Base-by-base conservation (phyloP, 2,113 vertebrate species). In the Crotalus tigris region DNA sequence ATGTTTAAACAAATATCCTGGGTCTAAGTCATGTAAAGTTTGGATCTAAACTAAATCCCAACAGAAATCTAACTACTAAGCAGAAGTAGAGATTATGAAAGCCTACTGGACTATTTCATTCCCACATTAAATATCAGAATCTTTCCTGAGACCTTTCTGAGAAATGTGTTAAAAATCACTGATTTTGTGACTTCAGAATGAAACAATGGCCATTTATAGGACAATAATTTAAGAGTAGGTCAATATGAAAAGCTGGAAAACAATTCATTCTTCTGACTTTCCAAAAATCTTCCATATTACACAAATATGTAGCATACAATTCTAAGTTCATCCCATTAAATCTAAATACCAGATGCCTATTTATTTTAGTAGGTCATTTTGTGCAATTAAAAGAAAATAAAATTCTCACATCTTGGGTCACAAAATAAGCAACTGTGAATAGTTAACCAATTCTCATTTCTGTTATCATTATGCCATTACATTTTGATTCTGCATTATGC, bases 401-500 rank as follows among this genome's bases (percentile, higher is more conserved):
- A 61, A 1, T 92, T 88, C 49, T 0, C 89, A 92, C 26, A 91
- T 85, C 86, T 15, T 5, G 55, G 94, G 85, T 44, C 6, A 49
- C 75, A 92, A 94, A 92, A 94, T 96, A 95, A 90, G 53, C 55
- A 95, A 59, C 55, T 94, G 90, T 11, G 9, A 29, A 44, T 39
- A 87, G 64, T 95, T 94, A 95, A 91, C n/a, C 86, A 92, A 92
- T 92, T 88, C 69, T 93, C 90, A 93, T 44, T 64, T 93, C 33
- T 90, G 58, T 33, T 92, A 8, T 89, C 86, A 75, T 91, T 64
- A 55, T 85, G 93, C 90, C 90, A 39, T 95, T 95, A 94, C 51
- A 87, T 95, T 96, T 94, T 69, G 92, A 91, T 94, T 93, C 87
- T 85, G 12, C 4, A 3, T 53, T 91, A 53, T 54, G 49, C 89